phyloP scores from a whole-genome alignment of 2,888 invertebrate genomes.

The Drosophila colorata region DNA sequence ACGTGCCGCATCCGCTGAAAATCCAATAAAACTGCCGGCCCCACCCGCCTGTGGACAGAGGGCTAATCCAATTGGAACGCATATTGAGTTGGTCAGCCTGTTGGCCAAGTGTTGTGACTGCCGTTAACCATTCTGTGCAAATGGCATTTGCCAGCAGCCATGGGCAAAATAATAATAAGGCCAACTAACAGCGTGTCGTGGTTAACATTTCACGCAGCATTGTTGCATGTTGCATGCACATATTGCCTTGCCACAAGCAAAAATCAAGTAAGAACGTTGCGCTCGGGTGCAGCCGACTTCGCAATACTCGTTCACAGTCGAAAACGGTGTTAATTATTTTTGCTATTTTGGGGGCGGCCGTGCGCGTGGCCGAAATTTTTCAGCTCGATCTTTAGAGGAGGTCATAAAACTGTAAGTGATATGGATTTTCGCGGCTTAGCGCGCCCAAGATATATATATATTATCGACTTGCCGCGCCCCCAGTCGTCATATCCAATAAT shows the following conservation, averaged over 20 bases:
- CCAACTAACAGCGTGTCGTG: background rate
- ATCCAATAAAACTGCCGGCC: constrained; percentile 46
- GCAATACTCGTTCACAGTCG: no score
- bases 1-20: constrained; percentile 16
- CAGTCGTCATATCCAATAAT: no score
- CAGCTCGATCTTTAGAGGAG: no score
- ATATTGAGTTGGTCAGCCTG: constrained; percentile 17
- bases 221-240: constrained; percentile 2
- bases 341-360: no score
- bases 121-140: constrained; percentile 10
- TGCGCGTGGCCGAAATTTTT: no score
- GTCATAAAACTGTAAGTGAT: no score
- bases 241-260: constrained; percentile 2
- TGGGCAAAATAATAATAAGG: background rate
- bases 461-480: no score
- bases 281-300: no score
- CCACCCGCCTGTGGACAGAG: background rate
- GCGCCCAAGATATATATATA: no score
- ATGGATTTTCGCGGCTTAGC: no score
- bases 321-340: no score
- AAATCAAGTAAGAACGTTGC: no score
- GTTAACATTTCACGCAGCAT: background rate
- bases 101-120: constrained; percentile 7
- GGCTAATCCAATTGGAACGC: constrained; percentile 48
- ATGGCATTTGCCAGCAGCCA: constrained; percentile 5